Percentiles rank a stretch among this genome's conserved stretches.
Conservation (phyloP, 1,140 invertebrate genomes). For the Pogonus chalceus region DNA sequence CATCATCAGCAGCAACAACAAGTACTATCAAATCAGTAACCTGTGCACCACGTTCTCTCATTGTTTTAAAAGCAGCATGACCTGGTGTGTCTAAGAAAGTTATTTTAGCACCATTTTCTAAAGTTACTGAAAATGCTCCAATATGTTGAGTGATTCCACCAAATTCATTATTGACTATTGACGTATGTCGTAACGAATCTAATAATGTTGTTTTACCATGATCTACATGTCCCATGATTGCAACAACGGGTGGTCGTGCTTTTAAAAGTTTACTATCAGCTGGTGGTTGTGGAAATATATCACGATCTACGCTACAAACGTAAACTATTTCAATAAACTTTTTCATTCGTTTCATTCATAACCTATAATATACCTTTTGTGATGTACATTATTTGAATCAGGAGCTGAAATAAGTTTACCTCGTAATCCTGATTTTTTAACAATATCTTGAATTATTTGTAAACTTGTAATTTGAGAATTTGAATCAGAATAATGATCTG, state of each 20-base stretch:
- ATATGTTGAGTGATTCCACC: slow-evolving; percentile 99
- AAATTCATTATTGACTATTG: slow-evolving; percentile 84
- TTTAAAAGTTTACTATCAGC: slow-evolving; percentile 50
- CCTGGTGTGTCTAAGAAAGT: slow-evolving; percentile 99
- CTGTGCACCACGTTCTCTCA: slow-evolving; percentile 83
- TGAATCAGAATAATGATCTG: slow-evolving; percentile 21
- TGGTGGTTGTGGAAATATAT: slow-evolving; percentile 47
- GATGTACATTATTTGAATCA: slow-evolving; percentile 26
- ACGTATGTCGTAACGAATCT: slow-evolving; percentile 77
- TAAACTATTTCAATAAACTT: slow-evolving; percentile 11
- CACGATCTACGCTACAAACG: slow-evolving; percentile 27
- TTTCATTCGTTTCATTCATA: not conserved
- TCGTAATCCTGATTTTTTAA: slow-evolving; percentile 52
- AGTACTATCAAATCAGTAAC: slow-evolving; percentile 92
- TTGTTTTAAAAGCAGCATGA: slow-evolving; percentile 89
- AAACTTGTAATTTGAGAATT: slow-evolving; percentile 36
- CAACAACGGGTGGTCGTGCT: slow-evolving; percentile 78
- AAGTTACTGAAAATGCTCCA: slow-evolving; percentile 85
- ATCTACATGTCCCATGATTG: slow-evolving; percentile 99
- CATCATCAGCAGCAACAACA: slow-evolving; percentile 97
- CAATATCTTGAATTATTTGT: slow-evolving; percentile 49
- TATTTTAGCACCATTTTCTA: slow-evolving; percentile 61
- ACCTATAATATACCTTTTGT: slow-evolving; percentile 34
- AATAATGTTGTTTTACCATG: slow-evolving; percentile 98
- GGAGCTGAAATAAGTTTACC: slow-evolving; percentile 44